Conservation (phyloP, 1,140 invertebrate genomes). For the Vanessa tameamea region DNA sequence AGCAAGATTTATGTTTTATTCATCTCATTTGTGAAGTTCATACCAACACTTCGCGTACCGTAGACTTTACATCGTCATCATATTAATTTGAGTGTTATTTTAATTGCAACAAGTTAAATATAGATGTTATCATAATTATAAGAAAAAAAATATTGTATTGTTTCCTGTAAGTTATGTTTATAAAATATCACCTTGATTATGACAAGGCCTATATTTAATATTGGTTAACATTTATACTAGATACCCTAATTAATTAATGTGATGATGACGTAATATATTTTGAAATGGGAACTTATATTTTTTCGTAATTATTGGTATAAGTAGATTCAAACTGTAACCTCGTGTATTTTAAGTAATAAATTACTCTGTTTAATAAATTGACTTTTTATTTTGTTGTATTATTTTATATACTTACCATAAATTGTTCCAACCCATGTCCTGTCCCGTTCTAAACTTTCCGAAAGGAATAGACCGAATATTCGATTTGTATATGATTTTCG, state of each 20-base stretch:
- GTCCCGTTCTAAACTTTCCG: too few species aligned
- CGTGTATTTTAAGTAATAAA: constrained; percentile 29
- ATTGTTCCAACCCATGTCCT: too few species aligned
- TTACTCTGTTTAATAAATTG: constrained; percentile 24
- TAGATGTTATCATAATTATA: background rate
- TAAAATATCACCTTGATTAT: background rate
- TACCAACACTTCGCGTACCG: too few species aligned
- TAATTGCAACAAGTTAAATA: background rate
- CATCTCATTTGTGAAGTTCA: too few species aligned
- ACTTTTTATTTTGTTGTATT: background rate
- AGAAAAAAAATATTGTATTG: background rate
- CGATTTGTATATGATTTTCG: too few species aligned
- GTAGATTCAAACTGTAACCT: constrained; percentile 26
- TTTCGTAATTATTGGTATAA: constrained; percentile 17
- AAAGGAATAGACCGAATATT: too few species aligned
- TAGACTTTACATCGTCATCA: background rate
- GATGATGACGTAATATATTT: constrained; percentile 21
- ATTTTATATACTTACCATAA: too few species aligned
- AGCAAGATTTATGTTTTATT: too few species aligned
- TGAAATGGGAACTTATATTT: constrained; percentile 5
- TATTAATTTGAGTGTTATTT: background rate
- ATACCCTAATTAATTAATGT: background rate
- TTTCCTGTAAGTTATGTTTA: background rate
- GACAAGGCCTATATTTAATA: background rate
- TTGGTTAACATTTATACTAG: background rate